Conservation (phyloP, 2,113 vertebrate genomes). For the Asarcornis scutulata region DNA sequence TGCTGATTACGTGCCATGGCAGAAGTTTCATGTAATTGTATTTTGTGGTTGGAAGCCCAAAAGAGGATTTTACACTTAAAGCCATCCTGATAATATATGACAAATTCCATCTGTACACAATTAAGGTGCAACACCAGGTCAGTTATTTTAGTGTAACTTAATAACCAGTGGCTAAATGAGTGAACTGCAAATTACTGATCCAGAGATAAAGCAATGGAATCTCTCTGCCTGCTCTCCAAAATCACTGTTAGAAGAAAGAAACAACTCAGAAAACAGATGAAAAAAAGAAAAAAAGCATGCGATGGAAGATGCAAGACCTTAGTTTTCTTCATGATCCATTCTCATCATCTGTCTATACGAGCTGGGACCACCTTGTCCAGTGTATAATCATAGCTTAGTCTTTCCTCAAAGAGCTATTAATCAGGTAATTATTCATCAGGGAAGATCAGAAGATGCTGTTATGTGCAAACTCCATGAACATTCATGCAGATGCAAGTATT, state of each 20-base stretch:
- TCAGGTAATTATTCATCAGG: not conserved
- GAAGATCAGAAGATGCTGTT: not conserved
- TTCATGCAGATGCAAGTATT: not conserved
- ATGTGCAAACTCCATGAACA: not conserved
- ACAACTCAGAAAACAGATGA: not conserved
- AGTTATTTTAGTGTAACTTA: conserved; percentile 5
- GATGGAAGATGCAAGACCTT: not conserved
- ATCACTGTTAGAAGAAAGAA: not conserved
- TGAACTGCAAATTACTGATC: conserved; percentile 11
- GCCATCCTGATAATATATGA: not conserved
- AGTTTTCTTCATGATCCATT: not conserved
- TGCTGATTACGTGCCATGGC: not conserved
- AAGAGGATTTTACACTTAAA: not conserved
- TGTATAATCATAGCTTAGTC: not conserved
- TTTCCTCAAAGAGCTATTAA: not conserved
- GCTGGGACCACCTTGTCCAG: not conserved
- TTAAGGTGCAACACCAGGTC: not conserved
- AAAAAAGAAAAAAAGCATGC: not conserved
- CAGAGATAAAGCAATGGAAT: not conserved
- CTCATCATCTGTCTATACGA: not conserved
- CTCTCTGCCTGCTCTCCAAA: not conserved
- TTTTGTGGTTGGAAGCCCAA: not conserved
- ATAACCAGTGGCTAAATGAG: not conserved
- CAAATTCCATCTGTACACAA: not conserved
- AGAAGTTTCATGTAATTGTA: conserved; percentile 4